Evolutionary conservation across 92 coral and sea anemone species (phyloP).

Genomic region (Palythoa caribaeorum): DNA sequence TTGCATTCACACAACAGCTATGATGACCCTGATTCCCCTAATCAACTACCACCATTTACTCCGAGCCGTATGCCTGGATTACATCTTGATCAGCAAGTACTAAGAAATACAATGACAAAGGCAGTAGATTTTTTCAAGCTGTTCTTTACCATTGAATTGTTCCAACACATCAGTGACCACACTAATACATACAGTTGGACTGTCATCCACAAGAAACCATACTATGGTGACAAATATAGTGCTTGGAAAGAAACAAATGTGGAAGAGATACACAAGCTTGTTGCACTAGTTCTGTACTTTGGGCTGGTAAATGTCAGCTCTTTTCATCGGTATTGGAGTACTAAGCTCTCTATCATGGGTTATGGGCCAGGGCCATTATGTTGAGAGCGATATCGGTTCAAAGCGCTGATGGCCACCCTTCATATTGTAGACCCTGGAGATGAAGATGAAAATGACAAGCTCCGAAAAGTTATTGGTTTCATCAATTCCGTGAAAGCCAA

Average conservation of each 20-base stretch:
- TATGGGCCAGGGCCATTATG: conserved; percentile 71
- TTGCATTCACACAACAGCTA: conserved; percentile 7
- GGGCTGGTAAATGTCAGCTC: conserved; percentile 69
- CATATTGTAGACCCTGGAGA: conserved; percentile 75
- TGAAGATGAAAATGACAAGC: conserved; percentile 68
- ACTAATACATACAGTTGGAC: no score
- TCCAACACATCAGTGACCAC: no score
- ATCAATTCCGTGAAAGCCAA: conserved; percentile 50
- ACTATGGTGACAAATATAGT: conserved; percentile 66
- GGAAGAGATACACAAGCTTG: conserved; percentile 59
- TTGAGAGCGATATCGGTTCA: conserved; percentile 45
- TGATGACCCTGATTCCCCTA: neutral
- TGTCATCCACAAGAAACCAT: conserved; percentile 7
- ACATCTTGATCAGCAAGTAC: neutral
- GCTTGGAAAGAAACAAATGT: conserved; percentile 66
- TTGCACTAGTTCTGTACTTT: conserved; percentile 65
- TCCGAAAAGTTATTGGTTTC: conserved; percentile 59
- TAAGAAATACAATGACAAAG: neutral
- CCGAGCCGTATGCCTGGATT: neutral
- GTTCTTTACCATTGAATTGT: no score
- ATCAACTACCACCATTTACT: neutral
- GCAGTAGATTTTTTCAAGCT: neutral
- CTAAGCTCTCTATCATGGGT: conserved; percentile 76
- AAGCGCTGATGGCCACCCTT: conserved; percentile 69
- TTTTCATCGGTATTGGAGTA: conserved; percentile 74